Evolutionary conservation across 2,797 vertebrate genomes (phyloP), one percentile per base, ranked within the genome.

Genomic region (Clarias fuscus): DNA sequence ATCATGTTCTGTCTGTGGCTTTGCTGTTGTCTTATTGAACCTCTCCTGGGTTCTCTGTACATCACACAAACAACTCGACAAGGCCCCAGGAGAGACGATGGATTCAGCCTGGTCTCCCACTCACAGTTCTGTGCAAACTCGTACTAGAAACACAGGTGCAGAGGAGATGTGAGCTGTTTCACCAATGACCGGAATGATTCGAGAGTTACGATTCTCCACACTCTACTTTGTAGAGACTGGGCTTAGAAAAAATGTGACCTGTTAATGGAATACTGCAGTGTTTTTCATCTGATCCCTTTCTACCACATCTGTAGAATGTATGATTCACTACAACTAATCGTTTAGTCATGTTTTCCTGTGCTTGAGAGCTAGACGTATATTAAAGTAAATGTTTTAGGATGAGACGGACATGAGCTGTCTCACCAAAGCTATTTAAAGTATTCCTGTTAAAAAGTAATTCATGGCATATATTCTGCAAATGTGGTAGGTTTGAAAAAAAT

Each of bases 1-100:
- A 82, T 87, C 89, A 80, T 85, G 83, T 75, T 89, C 65, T 84
- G 72, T 20, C 20, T 33, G 33, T 75, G 81, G 84, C 82, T 88
- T 87, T 85, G 53, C 75, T 88, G 76, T 87, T 83, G 81, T 87
- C 33, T 83, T 86, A 58, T 67, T 86, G 76, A 65, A 5, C 61
- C 48, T 88, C 77, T 62, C 43, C 37, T 86, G 83, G 84, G 86
- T 76, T 61, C 70, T 85, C 24, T 5, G 48, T 33, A 33, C 70
- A 40, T 22, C 73, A 73, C 10, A 37, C 65, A 70, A 73, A 78
- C 75, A 82, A 24, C 68, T 83, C 53, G 27, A 68, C 58, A 20
- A 75, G 53, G 27, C 6, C 56, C 68, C 67, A 58, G 59, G 82
- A 84, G 65, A 65, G 18, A 8, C 4, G 14, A n/a, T 68, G 56